Evolutionary conservation across 2,888 invertebrate species (phyloP).

Genomic region (Schizotus pectinicornis): DNA sequence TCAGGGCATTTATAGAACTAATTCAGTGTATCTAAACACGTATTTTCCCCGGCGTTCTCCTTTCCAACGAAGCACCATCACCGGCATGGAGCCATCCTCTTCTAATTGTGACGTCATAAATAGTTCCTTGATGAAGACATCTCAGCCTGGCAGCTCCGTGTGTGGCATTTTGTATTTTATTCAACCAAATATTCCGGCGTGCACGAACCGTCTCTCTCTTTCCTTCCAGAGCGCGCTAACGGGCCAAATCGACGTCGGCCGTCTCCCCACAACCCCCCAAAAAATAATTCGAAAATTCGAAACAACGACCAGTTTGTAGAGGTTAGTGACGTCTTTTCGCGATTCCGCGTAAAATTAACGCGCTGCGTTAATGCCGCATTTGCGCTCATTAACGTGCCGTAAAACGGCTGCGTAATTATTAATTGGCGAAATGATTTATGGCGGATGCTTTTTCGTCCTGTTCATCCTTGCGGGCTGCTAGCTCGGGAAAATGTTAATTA

Average conservation of each 20-base stretch:
- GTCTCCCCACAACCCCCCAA: constrained; percentile 8
- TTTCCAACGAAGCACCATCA: not conserved
- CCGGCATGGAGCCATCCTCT: constrained; percentile 16
- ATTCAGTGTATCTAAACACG: constrained; percentile 31
- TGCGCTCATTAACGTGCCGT: too few species aligned
- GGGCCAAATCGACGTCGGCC: constrained; percentile 2
- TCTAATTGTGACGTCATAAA: constrained; percentile 55
- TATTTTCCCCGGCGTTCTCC: constrained; percentile 25
- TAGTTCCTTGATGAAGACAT: constrained; percentile 60
- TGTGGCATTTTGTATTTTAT: constrained; percentile 57
- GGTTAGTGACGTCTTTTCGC: not conserved
- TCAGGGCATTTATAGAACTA: constrained; percentile 35
- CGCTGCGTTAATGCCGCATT: not conserved
- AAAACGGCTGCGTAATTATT: too few species aligned
- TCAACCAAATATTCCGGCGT: constrained; percentile 41
- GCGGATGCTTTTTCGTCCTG: too few species aligned
- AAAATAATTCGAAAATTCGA: not conserved
- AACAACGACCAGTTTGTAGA: constrained; percentile 5
- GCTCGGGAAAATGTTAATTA: too few species aligned
- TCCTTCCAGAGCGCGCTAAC: not conserved
- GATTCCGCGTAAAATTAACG: not conserved
- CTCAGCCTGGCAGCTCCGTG: constrained; percentile 57
- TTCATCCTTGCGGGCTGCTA: too few species aligned
- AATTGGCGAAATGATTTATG: too few species aligned
- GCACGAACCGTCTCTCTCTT: constrained; percentile 5